phyloP scores from a whole-genome alignment of 1,140 invertebrate genomes.

The Drosophila subobscura region DNA sequence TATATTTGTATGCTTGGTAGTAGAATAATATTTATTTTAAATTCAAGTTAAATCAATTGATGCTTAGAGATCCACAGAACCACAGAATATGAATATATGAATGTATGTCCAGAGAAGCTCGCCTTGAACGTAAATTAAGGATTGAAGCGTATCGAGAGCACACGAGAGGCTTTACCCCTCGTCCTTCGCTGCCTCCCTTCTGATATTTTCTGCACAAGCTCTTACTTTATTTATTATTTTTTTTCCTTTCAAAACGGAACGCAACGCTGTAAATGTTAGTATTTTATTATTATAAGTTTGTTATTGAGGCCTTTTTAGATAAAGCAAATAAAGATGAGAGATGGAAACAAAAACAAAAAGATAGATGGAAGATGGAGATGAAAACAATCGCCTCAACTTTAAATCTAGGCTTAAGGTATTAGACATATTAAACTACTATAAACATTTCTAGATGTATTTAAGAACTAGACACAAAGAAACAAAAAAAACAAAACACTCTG shows the following conservation, averaged over 20 bases:
- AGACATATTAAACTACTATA: constrained; percentile 15
- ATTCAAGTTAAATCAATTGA: constrained; percentile 42
- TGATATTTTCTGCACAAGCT: constrained; percentile 45
- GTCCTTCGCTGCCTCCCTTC: constrained; percentile 15
- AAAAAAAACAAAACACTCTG: constrained; percentile 24
- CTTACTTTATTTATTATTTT: constrained; percentile 46
- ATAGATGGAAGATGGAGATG: constrained; percentile 18
- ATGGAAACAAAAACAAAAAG: constrained; percentile 23
- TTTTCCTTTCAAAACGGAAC: constrained; percentile 34
- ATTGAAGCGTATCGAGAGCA: background rate
- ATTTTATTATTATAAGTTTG: constrained; percentile 73
- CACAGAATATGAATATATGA: constrained; percentile 3
- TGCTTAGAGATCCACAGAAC: constrained; percentile 20
- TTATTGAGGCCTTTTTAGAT: constrained; percentile 74
- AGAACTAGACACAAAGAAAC: constrained; percentile 37
- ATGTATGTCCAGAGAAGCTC: constrained; percentile 65
- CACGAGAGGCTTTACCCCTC: constrained; percentile 26
- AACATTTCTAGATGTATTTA: constrained; percentile 23
- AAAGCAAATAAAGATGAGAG: constrained; percentile 30
- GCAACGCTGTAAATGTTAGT: constrained; percentile 73
- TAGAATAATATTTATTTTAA: constrained; percentile 68
- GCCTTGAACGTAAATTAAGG: background rate
- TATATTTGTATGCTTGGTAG: constrained; percentile 24
- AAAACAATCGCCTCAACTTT: constrained; percentile 51
- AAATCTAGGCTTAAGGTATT: constrained; percentile 48